These are phyloP conservation scores for Pristionchus fissidentatus DNA, from an alignment of 2,888 invertebrate species.

Conservation along the genomic window DNA sequence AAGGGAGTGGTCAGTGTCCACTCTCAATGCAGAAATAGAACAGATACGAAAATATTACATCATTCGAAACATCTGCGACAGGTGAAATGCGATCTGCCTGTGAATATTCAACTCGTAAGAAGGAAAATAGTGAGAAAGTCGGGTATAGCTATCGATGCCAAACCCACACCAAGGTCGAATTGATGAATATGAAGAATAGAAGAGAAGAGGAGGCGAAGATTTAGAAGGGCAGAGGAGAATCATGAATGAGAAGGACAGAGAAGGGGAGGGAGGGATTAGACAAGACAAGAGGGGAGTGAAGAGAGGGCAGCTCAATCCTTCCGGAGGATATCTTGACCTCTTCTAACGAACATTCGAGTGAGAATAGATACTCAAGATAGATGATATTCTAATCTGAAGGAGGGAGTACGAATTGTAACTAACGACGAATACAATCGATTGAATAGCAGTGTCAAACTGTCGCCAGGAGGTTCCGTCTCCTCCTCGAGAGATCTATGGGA, in stretches of 20 bases:
- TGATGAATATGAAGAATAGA: constrained; percentile 28
- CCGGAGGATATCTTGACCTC: background rate
- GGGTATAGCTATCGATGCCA: background rate
- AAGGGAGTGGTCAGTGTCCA: constrained; percentile 9
- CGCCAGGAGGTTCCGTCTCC: no score
- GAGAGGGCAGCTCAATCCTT: background rate
- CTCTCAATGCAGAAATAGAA: background rate
- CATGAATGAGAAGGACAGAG: background rate
- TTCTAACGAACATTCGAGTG: background rate
- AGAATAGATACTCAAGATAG: background rate
- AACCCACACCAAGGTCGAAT: constrained; percentile 10
- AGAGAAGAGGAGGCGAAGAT: background rate
- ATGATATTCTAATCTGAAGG: background rate
- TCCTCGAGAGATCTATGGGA: background rate
- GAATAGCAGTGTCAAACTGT: no score
- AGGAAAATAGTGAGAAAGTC: background rate
- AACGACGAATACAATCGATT: no score
- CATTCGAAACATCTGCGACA: background rate
- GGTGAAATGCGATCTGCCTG: background rate
- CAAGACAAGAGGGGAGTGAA: background rate
- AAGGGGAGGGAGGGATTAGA: background rate
- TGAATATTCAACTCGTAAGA: background rate
- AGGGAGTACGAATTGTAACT: background rate
- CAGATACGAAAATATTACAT: background rate
- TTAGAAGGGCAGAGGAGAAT: constrained; percentile 2